These are phyloP conservation scores for Platichthys stellatus DNA, from an alignment of 2,113 vertebrate species.

Conservation along the genomic window DNA sequence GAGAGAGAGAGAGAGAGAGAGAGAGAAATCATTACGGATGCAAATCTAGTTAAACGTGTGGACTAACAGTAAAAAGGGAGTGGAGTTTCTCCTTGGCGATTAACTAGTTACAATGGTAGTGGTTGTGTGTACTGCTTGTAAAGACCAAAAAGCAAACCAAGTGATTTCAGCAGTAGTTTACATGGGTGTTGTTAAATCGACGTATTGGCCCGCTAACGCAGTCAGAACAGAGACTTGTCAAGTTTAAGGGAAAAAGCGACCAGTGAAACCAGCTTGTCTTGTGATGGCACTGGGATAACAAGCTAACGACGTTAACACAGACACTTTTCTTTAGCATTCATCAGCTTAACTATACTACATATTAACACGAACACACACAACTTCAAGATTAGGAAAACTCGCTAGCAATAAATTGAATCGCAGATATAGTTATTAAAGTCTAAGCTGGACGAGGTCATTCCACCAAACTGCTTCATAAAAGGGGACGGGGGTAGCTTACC, in stretches of 20 bases:
- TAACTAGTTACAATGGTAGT: neutral
- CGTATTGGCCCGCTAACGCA: conserved; percentile 3
- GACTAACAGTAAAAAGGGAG: neutral
- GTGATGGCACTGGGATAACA: conserved; percentile 17
- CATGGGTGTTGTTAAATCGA: neutral
- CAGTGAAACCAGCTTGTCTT: conserved; percentile 33
- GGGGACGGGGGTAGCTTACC: conserved; percentile 48
- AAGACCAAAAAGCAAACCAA: neutral
- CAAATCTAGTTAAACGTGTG: neutral
- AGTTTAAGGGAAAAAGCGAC: neutral
- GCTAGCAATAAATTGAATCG: neutral
- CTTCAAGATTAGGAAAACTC: neutral
- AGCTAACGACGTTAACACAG: neutral
- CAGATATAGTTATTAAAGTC: conserved; percentile 28
- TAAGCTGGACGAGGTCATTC: neutral
- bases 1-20: neutral
- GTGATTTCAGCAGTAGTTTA: neutral
- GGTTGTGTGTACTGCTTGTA: neutral
- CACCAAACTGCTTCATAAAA: neutral
- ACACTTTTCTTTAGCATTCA: neutral
- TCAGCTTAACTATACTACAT: neutral
- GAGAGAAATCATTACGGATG: neutral
- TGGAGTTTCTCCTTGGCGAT: neutral
- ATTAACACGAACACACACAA: neutral
- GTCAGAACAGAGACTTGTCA: neutral